Conservation (phyloP, 2,113 vertebrate genomes). For the Channa argus region DNA sequence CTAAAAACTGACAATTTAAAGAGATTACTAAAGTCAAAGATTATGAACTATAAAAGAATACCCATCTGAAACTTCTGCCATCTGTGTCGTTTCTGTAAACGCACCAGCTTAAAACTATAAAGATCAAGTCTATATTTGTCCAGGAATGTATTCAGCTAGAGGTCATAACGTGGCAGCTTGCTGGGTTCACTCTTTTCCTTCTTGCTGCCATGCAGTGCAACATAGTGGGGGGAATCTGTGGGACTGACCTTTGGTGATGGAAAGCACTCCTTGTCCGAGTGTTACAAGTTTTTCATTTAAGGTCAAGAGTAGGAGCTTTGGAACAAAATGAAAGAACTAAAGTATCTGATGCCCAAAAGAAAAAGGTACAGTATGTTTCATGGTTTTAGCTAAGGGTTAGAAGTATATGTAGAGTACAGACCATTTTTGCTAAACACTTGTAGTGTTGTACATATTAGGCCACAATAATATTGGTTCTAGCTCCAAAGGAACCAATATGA, state of each 20-base stretch:
- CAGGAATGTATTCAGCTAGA: constrained; percentile 60
- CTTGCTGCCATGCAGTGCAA: constrained; percentile 49
- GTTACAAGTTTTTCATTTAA: constrained; percentile 75
- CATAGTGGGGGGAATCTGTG: constrained; percentile 70
- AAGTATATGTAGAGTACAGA: no score
- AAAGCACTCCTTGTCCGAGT: constrained; percentile 71
- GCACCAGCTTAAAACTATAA: constrained; percentile 11
- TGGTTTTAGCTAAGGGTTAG: no score
- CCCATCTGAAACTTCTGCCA: constrained; percentile 2
- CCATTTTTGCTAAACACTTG: no score
- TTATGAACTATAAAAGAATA: constrained; percentile 3
- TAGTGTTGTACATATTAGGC: no score
- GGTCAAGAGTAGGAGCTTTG: constrained; percentile 68
- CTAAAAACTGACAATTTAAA: not conserved
- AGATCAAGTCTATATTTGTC: constrained; percentile 63
- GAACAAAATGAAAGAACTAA: constrained; percentile 25
- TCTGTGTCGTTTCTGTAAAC: constrained; percentile 7
- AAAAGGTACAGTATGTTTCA: no score
- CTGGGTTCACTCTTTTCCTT: constrained; percentile 63
- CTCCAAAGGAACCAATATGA: no score
- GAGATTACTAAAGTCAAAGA: not conserved
- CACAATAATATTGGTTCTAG: no score
- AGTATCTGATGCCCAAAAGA: not conserved
- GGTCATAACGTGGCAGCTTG: constrained; percentile 48
- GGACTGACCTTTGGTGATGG: constrained; percentile 77